Conservation (phyloP, 2,888 invertebrate species). For the Azorinus chamasolen region DNA sequence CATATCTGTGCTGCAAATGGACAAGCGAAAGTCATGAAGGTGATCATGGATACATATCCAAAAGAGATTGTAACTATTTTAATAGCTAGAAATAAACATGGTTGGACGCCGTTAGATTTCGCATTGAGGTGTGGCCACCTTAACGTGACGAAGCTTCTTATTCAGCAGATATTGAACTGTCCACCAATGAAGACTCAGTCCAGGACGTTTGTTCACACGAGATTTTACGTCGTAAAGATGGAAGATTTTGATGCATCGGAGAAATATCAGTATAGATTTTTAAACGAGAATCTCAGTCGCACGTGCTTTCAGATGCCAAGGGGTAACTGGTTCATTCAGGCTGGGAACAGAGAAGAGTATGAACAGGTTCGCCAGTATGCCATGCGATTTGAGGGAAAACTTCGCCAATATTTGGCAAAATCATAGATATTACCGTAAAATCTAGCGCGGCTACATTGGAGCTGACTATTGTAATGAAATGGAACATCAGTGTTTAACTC, state of each 20-base stretch:
- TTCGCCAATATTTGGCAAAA: conserved; percentile 57
- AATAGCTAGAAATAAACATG: conserved; percentile 57
- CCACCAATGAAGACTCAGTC: conserved; percentile 37
- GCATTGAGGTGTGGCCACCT: conserved; percentile 63
- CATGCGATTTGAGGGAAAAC: conserved; percentile 56
- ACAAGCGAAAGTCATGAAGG: conserved; percentile 53
- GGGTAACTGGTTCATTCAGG: conserved; percentile 65
- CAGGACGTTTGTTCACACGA: conserved; percentile 61
- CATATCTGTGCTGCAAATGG: conserved; percentile 63
- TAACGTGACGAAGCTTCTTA: conserved; percentile 49
- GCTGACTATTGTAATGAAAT: no score
- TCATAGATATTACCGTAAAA: no score
- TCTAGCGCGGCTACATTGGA: no score
- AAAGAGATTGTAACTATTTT: conserved; percentile 54
- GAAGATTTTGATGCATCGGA: conserved; percentile 59
- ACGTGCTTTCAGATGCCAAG: conserved; percentile 65
- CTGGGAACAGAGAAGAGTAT: conserved; percentile 60
- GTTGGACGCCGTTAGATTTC: conserved; percentile 65
- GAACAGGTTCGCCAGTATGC: conserved; percentile 55
- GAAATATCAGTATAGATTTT: conserved; percentile 54
- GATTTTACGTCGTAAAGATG: conserved; percentile 57
- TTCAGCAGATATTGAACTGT: conserved; percentile 32
- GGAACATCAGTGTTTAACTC: no score
- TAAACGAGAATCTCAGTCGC: conserved; percentile 32
- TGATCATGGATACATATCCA: conserved; percentile 40